phyloP scores from a whole-genome alignment of 2,888 invertebrate genomes.

The Lypha dubia region DNA sequence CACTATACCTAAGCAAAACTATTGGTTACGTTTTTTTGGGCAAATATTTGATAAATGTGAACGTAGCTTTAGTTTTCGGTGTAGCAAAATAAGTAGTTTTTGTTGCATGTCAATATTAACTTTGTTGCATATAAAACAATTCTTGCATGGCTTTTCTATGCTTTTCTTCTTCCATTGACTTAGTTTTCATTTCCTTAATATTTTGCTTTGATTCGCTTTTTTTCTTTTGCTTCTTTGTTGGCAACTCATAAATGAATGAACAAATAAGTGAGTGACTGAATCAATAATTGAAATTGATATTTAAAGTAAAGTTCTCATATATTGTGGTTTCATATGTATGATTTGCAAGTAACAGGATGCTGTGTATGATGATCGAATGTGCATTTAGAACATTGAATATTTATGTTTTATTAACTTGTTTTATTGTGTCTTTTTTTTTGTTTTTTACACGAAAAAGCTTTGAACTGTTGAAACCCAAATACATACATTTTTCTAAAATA shows the following conservation, averaged over 20 bases:
- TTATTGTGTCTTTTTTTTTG: too few species aligned
- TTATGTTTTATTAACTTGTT: neutral
- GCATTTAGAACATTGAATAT: conserved; percentile 16
- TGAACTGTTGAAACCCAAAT: neutral
- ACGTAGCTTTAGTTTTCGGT: neutral
- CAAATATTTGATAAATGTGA: too few species aligned
- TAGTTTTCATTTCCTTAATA: neutral
- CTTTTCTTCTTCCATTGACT: neutral
- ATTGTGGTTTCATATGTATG: neutral
- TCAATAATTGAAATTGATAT: conserved; percentile 60
- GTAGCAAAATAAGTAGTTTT: neutral
- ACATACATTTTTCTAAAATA: too few species aligned
- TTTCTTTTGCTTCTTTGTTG: neutral
- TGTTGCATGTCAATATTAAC: conserved; percentile 12
- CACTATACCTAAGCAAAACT: too few species aligned
- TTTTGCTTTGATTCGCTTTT: too few species aligned
- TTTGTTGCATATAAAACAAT: neutral
- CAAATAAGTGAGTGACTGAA: conserved; percentile 42
- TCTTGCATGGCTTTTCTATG: neutral
- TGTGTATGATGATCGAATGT: neutral
- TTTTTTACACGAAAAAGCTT: neutral
- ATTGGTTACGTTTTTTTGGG: too few species aligned
- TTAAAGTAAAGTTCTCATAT: conserved; percentile 6
- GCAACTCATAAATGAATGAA: conserved; percentile 14
- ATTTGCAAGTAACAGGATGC: neutral